Percentiles rank a stretch among this genome's conserved stretches.
Evolutionary conservation across 1,140 invertebrate species (phyloP).

Genomic region (Aphelinus certus): DNA sequence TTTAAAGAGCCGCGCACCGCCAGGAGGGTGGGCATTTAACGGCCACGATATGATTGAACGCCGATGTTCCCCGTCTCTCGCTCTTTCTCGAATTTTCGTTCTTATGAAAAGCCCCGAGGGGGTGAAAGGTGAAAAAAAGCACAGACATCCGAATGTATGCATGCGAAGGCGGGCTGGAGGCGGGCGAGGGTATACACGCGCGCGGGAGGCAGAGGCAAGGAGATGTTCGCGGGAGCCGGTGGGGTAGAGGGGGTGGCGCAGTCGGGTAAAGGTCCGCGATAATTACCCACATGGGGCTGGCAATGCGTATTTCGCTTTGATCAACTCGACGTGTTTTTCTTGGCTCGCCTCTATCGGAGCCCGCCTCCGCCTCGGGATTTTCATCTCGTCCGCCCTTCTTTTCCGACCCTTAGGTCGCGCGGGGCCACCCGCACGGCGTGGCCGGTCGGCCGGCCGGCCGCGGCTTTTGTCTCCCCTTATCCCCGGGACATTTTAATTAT

Average conservation of each 20-base stretch:
- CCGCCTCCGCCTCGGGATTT: conserved; percentile 43
- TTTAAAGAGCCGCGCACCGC: conserved; percentile 17
- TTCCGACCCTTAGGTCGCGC: conserved; percentile 43
- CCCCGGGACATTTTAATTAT: conserved; percentile 63
- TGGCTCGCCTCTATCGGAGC: conserved; percentile 60
- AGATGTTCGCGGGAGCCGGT: conserved; percentile 21
- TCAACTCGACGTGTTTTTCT: conserved; percentile 66
- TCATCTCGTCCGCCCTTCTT: conserved; percentile 39
- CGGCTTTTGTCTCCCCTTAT: conserved; percentile 59
- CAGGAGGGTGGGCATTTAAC: neutral
- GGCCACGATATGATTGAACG: conserved; percentile 17
- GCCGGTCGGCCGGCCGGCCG: conserved; percentile 50
- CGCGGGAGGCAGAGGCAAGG: conserved; percentile 27
- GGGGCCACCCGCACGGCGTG: no score
- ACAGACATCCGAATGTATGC: no score
- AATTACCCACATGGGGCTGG: conserved; percentile 66
- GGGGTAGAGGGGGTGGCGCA: conserved; percentile 33
- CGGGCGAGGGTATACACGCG: conserved; percentile 1
- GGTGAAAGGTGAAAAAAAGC: no score
- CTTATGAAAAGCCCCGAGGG: no score
- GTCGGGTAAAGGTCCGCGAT: conserved; percentile 62
- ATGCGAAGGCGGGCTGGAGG: no score
- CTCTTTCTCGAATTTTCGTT: no score
- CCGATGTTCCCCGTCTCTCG: neutral
- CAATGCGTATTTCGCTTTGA: conserved; percentile 64